Evolutionary conservation across 2,888 invertebrate genomes (phyloP), one percentile per base, ranked within the genome.

Genomic region (Ectemnius continuus): DNA sequence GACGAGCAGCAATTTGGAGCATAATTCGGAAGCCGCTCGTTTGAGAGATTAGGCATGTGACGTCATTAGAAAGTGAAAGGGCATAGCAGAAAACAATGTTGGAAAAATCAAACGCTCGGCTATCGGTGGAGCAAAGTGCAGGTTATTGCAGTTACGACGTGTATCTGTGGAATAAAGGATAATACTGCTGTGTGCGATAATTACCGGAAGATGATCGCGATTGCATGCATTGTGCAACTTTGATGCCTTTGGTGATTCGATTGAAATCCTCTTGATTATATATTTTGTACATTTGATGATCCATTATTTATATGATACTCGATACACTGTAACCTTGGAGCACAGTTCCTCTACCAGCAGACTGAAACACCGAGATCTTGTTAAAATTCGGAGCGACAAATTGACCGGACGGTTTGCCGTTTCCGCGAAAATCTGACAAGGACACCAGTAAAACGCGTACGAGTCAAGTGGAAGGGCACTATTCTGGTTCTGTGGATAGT

Each of bases 141-240:
- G 36, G 36, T 36, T 36, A 36, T 36, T 36, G 36, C 36, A 6
- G 36, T 36, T 36, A 36, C 36, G 8, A 36, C 1, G 36, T 8
- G 1, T 11, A 36, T 36, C 8, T 0, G 36, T 36, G 8, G 36
- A 11, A 23, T 23, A 23, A 36, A 36, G 36, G 36, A 57, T 65
- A n/a, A 6, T 11, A 58, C 18, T 11, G 18, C 16, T 2, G 8
- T 13, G 14, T 26, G 26, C 13, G 60, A 47, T 68, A 81, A 92
- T 91, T 89, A 93, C 93, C 92, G 75, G 91, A 91, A 13, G 93
- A 85, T 8, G 88, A 91, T 80, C 93, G 92, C 0, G 92, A 92
- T 61, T 93, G 91, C 93, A 94, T 93, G 79, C 93, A 93, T 81
- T 93, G 92, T 70, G 94, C 93, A 61, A 93, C 92, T 88, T 92